Base-by-base conservation (phyloP, 2,113 vertebrate species). In the Carassius auratus region DNA sequence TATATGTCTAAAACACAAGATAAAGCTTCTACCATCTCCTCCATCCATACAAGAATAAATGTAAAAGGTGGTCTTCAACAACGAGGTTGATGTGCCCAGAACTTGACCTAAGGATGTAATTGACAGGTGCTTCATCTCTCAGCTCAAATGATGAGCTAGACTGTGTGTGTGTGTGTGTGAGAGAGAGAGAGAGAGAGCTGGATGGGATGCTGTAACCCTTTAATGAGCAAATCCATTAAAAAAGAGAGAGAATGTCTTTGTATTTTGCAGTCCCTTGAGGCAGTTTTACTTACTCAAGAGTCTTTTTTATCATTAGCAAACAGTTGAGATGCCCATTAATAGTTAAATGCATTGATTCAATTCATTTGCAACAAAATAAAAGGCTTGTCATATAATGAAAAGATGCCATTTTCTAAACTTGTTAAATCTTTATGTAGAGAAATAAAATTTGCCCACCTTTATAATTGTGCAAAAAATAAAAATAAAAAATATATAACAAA, bases 91-190 rank as follows among this genome's bases (percentile, higher is more conserved):
- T 71, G 69, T 57, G 52, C 17, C 80, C 36, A 55, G 48, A 17
- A 84, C 83, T 87, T 87, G 84, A 86, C 69, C 89, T 69, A n/a
- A 57, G 55, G 48, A 57, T 76, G 80, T 42, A 55, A 55, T 19
- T 76, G 66, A 69, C 48, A 69, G 26, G 52, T 45, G 23, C 66
- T 86, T 75, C 26, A 88, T 86, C 76, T 85, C 79, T 68, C 71
- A 61, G 42, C 69, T 55, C 78, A 83, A 71, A 36, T 57, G 71
- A 21, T 48, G 71, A 74, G 71, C 10, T 76, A 52, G 42, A 30
- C 45, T 48, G 23, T 42, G 48, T 17, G 5, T 15, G 19, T 3
- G n/a, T 48, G 12, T n/a, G 15, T 6, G 38, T 71, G 21, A 5
- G 8, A 15, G 3, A 48, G 42, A 14, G 7, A 3, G n/a, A 9